phyloP scores from a whole-genome alignment of 2,888 invertebrate species.

The Agrotis segetum region DNA sequence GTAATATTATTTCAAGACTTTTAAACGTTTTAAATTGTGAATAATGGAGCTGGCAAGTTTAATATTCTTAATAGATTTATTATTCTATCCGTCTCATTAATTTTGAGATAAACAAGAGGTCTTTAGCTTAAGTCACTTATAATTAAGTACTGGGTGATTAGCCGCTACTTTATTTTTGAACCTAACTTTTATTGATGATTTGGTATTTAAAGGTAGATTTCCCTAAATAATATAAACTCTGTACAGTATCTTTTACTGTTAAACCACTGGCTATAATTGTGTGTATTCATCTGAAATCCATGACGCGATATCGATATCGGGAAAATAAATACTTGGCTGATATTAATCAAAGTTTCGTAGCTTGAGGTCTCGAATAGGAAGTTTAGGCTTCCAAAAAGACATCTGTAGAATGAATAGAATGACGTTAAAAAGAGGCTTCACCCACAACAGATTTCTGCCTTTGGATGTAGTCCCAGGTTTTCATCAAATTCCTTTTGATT shows the following conservation, averaged over 20 bases:
- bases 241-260: too few relatives aligned
- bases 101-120: slow-evolving; percentile 27
- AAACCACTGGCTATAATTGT: too few relatives aligned
- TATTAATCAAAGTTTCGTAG: too few relatives aligned
- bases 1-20: slow-evolving; percentile 29
- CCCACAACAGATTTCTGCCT: neutral
- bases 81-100: slow-evolving; percentile 17
- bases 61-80: slow-evolving; percentile 32
- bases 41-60: slow-evolving; percentile 19
- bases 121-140: slow-evolving; percentile 17
- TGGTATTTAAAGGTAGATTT: neutral
- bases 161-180: neutral
- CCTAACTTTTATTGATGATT: neutral
- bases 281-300: too few relatives aligned
- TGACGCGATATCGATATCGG: too few relatives aligned
- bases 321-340: too few relatives aligned
- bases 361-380: too few relatives aligned
- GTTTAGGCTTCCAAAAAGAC: neutral
- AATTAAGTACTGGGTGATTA: slow-evolving; percentile 29
- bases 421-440: neutral
- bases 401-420: too few relatives aligned
- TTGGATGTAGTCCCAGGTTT: neutral
- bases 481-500: slow-evolving; percentile 15
- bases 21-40: slow-evolving; percentile 28
- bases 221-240: neutral